Base-by-base conservation (phyloP, 2,888 invertebrate genomes). In the Gastrophysa polygoni region DNA sequence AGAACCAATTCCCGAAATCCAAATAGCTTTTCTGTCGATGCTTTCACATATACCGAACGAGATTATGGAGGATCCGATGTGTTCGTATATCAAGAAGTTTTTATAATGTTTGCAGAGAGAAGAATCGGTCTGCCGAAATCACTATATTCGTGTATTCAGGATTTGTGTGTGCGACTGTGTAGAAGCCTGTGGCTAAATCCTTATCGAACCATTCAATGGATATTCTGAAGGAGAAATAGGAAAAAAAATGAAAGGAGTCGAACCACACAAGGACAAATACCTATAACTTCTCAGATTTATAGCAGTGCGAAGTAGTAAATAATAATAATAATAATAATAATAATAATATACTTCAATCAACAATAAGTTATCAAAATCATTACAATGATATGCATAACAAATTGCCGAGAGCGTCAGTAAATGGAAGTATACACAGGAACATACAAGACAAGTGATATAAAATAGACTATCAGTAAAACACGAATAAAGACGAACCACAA, bases 181-280 rank as follows among this genome's bases (percentile, higher is more conserved):
- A 77, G 77, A 78, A 51, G 51, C 47, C 38, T 24, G 73, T 73
- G 75, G 76, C 78, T 77, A 80, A 81, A 81, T 81, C 81, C 81
- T 78, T 78, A 4, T 38, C 7, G 16, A 52, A 43, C 18, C 28
- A n/a, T 21, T 38, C 38, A 28, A 7, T 24, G 20, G 38, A 17
- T n/a, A n/a, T 49, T 10, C 16, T 43, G 38, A 38, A 38, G 38
- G 38, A 38, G 3, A 38, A 14, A 14, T 7, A 11, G n/a, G 14
- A 10, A 14, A 14, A 14, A 3, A 14, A 3, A 14, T 14, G 14
- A 14, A 18, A 16, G n/a, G 10, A 38, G 38, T 4, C 5, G 16
- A 38, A n/a, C n/a, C n/a, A n/a, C n/a, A n/a, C n/a, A n/a, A n/a
- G n/a, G n/a, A n/a, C n/a, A n/a, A n/a, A n/a, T n/a, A n/a, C n/a